Evolutionary conservation across 2,888 invertebrate genomes (phyloP).

Genomic region (Latrodectus hesperus): DNA sequence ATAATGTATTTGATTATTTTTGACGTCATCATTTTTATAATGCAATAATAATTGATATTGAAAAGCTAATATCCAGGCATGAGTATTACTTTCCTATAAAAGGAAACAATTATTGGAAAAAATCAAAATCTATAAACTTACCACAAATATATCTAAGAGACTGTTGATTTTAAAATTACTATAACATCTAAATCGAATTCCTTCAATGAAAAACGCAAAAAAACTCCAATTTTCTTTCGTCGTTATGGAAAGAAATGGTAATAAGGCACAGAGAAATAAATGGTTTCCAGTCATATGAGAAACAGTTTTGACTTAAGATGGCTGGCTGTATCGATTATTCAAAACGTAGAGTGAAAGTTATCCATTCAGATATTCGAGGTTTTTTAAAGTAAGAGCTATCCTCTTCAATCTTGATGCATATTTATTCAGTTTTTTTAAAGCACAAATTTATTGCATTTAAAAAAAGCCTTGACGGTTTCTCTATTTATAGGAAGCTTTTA

Average conservation of each 20-base stretch:
- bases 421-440: constrained; percentile 47
- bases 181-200: constrained; percentile 32
- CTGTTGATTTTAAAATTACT: constrained; percentile 25
- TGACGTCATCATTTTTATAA: no score
- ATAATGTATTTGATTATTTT: no score
- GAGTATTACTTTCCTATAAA: no score
- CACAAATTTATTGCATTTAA: constrained; percentile 20
- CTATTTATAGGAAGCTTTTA: constrained; percentile 9
- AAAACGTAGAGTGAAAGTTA: constrained; percentile 40
- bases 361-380: constrained; percentile 30
- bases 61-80: background rate
- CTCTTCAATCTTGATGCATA: constrained; percentile 46
- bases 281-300: constrained; percentile 48
- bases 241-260: constrained; percentile 44
- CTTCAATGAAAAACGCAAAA: constrained; percentile 20
- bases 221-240: constrained; percentile 38
- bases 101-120: background rate
- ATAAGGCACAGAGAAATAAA: constrained; percentile 63
- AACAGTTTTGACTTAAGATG: constrained; percentile 31
- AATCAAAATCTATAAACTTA: constrained; percentile 17
- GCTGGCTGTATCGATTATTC: constrained; percentile 51
- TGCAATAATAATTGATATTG: no score
- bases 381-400: constrained; percentile 42
- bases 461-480: background rate
- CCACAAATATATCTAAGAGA: constrained; percentile 43